A percentile compares a stretch with the other conserved stretches of the same genome.
phyloP scores from a whole-genome alignment of 2,113 vertebrate genomes.

The Gallinago jamesoni region DNA sequence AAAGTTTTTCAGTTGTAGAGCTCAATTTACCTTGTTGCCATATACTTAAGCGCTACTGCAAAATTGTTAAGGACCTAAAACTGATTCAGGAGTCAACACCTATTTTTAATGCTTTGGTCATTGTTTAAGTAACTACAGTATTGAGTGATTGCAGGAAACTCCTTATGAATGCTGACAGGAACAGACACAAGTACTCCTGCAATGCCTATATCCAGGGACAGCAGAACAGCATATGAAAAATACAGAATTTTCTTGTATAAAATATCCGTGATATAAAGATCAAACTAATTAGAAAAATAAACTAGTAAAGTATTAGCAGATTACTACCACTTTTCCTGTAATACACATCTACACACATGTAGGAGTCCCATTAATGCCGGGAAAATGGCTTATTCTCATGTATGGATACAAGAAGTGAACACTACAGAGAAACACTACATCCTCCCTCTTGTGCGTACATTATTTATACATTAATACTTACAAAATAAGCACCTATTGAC shows the following conservation, averaged over 20 bases:
- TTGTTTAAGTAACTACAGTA: not conserved
- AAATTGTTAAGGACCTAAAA: not conserved
- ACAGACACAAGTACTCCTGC: not conserved
- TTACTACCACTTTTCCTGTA: not conserved
- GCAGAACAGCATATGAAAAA: not conserved
- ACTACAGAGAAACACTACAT: not conserved
- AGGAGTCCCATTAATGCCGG: not conserved
- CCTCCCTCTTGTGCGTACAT: not conserved
- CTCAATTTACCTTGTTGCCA: not conserved
- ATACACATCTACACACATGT: fast-evolving
- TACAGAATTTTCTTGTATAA: not conserved
- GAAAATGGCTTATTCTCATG: not conserved
- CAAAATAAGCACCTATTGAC: not conserved
- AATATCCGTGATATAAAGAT: not conserved
- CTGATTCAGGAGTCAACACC: not conserved
- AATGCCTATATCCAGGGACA: not conserved
- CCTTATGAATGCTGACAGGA: not conserved
- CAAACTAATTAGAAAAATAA: not conserved
- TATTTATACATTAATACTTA: not conserved
- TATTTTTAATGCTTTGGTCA: not conserved
- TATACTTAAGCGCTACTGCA: not conserved
- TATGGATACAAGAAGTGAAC: not conserved
- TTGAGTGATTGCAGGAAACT: not conserved
- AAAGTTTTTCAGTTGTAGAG: not conserved
- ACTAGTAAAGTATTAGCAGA: not conserved